Conservation (phyloP, 2,113 vertebrate genomes). For the Craseonycteris thonglongyai region DNA sequence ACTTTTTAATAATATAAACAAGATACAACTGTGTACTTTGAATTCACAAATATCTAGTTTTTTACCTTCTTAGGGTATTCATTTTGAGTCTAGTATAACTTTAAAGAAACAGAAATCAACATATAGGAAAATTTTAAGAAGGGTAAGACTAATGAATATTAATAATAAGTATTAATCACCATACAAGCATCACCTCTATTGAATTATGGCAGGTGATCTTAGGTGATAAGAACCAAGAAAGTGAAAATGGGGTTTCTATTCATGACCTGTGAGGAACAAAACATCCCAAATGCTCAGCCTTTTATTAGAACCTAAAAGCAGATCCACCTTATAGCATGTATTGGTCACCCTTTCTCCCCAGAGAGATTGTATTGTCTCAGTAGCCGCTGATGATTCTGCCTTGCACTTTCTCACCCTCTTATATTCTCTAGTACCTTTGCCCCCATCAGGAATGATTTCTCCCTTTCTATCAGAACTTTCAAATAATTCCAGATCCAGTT, state of each 20-base stretch:
- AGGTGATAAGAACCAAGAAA: background rate
- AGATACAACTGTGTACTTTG: background rate
- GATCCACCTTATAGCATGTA: background rate
- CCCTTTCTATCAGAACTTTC: background rate
- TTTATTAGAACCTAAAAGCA: background rate
- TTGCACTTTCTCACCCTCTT: background rate
- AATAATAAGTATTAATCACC: background rate
- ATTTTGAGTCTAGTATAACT: background rate
- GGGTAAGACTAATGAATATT: background rate
- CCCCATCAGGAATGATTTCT: background rate
- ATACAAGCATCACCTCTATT: background rate
- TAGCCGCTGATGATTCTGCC: background rate
- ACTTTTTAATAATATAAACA: background rate
- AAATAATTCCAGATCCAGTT: background rate
- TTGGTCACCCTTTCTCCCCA: background rate
- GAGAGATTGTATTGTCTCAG: background rate
- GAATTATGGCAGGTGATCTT: background rate
- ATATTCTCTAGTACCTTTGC: background rate
- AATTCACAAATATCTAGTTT: conserved; percentile 1
- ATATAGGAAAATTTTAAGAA: background rate
- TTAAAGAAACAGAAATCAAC: background rate
- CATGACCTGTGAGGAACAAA: background rate
- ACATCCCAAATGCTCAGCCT: background rate
- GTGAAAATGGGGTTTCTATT: background rate
- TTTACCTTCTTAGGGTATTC: background rate